Conservation (phyloP, 2,888 invertebrate species). For the Drosophila cyrtoloma region DNA sequence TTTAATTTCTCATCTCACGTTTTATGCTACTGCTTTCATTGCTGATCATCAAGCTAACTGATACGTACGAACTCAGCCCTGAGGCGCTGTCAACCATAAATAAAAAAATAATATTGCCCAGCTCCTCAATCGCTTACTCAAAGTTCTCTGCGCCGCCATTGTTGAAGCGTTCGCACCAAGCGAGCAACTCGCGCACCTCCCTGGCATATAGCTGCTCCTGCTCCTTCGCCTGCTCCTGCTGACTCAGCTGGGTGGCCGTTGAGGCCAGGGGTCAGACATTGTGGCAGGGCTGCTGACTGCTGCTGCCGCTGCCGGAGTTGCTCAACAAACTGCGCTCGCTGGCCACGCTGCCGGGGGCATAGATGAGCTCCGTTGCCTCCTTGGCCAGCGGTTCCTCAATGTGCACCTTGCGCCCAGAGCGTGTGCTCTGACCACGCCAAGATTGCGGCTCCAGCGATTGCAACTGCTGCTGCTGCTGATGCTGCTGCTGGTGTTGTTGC, state of each 20-base stretch:
- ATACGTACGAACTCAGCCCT: conserved; percentile 4
- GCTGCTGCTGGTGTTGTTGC: conserved; percentile 43
- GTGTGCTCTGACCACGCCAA: conserved; percentile 80
- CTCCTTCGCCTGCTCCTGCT: conserved; percentile 26
- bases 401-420: conserved; percentile 65
- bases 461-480: conserved; percentile 45
- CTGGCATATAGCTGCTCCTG: conserved; percentile 80
- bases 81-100: conserved; percentile 7
- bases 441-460: conserved; percentile 54
- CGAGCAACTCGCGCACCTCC: conserved; percentile 80
- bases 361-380: conserved; percentile 84
- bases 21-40: background rate
- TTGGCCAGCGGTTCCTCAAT: conserved; percentile 78
- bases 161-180: conserved; percentile 83
- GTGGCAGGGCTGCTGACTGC: conserved; percentile 71
- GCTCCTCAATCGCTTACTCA: conserved; percentile 52
- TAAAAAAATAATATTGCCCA: background rate
- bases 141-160: conserved; percentile 79
- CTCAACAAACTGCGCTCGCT: conserved; percentile 85
- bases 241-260: conserved; percentile 15
- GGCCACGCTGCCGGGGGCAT: conserved; percentile 84
- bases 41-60: background rate
- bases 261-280: conserved; percentile 79
- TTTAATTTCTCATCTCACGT: background rate
- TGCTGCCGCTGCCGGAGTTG: conserved; percentile 83